Evolutionary conservation across 2,888 invertebrate species (phyloP).

Genomic region (Ferdinandea cuprea): DNA sequence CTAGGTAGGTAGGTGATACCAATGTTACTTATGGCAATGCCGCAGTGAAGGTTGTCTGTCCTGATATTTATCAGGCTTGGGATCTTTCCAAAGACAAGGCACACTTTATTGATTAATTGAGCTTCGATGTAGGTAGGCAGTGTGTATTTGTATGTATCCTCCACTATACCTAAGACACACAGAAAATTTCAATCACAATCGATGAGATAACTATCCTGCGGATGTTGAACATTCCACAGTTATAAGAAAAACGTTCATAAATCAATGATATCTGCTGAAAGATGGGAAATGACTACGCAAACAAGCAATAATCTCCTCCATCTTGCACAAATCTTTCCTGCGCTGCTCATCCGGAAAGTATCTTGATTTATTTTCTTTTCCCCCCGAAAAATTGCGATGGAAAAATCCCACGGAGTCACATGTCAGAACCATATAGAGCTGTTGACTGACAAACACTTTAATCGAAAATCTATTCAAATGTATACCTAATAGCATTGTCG

Average conservation of each 20-base stretch:
- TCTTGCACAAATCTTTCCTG: constrained; percentile 25
- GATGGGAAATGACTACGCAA: constrained; percentile 33
- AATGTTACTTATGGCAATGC: constrained; percentile 7
- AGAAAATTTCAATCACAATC: constrained; percentile 1
- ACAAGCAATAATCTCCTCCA: constrained; percentile 48
- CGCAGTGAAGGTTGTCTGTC: constrained; percentile 9
- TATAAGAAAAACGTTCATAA: constrained; percentile 31
- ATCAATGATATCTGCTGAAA: constrained; percentile 41
- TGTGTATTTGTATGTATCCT: neutral
- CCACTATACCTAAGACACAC: neutral
- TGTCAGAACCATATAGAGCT: constrained; percentile 49
- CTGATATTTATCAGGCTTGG: neutral
- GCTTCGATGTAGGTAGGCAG: neutral
- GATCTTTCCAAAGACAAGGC: neutral
- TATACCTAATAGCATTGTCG: neutral
- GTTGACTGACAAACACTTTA: constrained; percentile 65
- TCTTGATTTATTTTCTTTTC: constrained; percentile 30
- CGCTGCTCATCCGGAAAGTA: constrained; percentile 5
- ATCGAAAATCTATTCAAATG: constrained; percentile 67
- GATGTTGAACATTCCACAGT: neutral
- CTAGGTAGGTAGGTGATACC: constrained; percentile 28
- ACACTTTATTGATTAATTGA: neutral
- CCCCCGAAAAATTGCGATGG: neutral
- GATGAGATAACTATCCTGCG: neutral
- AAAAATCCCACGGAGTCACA: constrained; percentile 26